A percentile compares a stretch with the other conserved stretches of the same genome.
phyloP scores from a whole-genome alignment of 2,113 vertebrate species.

The Ptyas mucosa region DNA sequence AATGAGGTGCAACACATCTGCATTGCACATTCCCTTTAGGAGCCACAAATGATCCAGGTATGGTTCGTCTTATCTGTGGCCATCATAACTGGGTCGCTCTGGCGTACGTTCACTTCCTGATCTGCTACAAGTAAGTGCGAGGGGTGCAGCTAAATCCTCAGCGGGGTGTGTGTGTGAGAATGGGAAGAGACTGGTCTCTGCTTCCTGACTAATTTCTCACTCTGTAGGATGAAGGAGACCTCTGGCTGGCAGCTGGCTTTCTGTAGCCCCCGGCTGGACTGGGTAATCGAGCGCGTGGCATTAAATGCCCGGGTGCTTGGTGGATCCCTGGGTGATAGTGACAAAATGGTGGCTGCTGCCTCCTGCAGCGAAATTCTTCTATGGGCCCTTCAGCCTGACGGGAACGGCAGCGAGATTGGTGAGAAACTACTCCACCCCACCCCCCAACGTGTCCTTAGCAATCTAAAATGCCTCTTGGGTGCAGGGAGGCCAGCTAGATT shows the following conservation, averaged over 20 bases:
- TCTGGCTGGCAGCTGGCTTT: slow-evolving; percentile 91
- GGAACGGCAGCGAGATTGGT: slow-evolving; percentile 87
- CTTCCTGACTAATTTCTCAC: neutral
- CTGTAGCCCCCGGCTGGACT: slow-evolving; percentile 85
- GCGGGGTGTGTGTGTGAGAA: too few species aligned
- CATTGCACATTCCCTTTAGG: slow-evolving; percentile 50
- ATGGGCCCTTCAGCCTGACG: slow-evolving; percentile 83
- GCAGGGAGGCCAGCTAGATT: neutral
- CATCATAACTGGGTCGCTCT: slow-evolving; percentile 93
- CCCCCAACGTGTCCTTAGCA: neutral
- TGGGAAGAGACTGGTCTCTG: neutral
- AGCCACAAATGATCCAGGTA: slow-evolving; percentile 70
- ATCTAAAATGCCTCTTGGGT: neutral
- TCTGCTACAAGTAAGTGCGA: slow-evolving; percentile 81
- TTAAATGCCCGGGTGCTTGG: slow-evolving; percentile 87
- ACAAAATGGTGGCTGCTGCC: slow-evolving; percentile 91
- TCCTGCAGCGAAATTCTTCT: slow-evolving; percentile 84
- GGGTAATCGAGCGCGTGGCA: slow-evolving; percentile 85
- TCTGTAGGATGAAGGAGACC: slow-evolving; percentile 83
- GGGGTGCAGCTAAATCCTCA: neutral
- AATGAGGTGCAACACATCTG: neutral
- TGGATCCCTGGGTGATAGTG: slow-evolving; percentile 82
- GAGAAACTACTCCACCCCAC: neutral
- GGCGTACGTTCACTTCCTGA: slow-evolving; percentile 87
- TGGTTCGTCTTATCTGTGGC: slow-evolving; percentile 86